Evolutionary conservation across 2,797 vertebrate species (phyloP).

Genomic region (Acipenser oxyrinchus): DNA sequence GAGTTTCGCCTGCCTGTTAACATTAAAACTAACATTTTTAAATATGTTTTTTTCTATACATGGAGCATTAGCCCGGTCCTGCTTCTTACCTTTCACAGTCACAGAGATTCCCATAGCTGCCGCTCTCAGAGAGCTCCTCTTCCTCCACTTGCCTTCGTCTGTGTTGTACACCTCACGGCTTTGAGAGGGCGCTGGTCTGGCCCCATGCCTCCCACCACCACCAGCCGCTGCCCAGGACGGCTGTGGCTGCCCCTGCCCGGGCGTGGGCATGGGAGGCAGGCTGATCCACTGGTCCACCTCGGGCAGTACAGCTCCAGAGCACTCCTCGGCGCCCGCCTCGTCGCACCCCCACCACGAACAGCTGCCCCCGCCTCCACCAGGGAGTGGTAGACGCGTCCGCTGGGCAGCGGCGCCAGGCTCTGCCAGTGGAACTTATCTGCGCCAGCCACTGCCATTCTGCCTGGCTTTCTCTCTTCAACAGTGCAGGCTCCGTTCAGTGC

Average conservation of each 20-base stretch:
- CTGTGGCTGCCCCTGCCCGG: conserved; percentile 82
- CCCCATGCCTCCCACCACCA: conserved; percentile 88
- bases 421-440: conserved; percentile 90
- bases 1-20: too few species aligned
- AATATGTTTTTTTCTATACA: too few species aligned
- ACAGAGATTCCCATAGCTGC: conserved; percentile 87
- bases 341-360: conserved; percentile 90
- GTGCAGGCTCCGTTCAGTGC: neutral
- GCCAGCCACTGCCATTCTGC: conserved; percentile 69
- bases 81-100: conserved; percentile 76
- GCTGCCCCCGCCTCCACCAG: conserved; percentile 80
- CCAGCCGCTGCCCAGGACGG: conserved; percentile 78
- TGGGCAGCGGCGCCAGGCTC: conserved; percentile 73
- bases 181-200: conserved; percentile 78
- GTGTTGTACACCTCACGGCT: conserved; percentile 86
- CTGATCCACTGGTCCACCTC: conserved; percentile 86
- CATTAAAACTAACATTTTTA: too few species aligned
- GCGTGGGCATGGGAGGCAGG: conserved; percentile 77
- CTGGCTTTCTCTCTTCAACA: neutral
- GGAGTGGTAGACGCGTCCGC: conserved; percentile 81
- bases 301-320: conserved; percentile 78
- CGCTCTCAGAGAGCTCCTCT: conserved; percentile 77
- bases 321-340: conserved; percentile 68
- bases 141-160: conserved; percentile 91
- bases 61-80: conserved; percentile 9